Base-by-base conservation (phyloP, 2,797 vertebrate genomes). In the Fistularia commersonii region DNA sequence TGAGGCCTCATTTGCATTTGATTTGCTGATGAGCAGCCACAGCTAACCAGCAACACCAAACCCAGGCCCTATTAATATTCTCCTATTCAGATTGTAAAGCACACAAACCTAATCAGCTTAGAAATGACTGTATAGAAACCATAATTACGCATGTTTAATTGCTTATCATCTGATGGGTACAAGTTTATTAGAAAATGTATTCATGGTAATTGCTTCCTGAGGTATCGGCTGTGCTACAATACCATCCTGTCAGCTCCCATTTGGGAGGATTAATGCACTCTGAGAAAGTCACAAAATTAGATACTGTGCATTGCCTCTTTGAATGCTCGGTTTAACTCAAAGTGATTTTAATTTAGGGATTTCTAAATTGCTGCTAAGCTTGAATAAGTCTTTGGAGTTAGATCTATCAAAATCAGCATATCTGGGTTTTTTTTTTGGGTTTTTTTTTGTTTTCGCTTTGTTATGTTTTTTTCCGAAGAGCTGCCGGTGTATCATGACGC, bases 151-250 rank as follows among this genome's bases (percentile, higher is more conserved):
- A 77, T 82, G 70, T 87, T 90, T 89, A 90, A 90, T 89, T 88
- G 87, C 80, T 88, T 84, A 88, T 90, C 86, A 86, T 88, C 86
- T 82, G 81, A 90, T 83, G 84, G 72, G 83, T 84, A 86, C 82
- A 87, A 86, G 84, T 91, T 90, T 91, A 90, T 90, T 90, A 90
- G 87, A 87, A 87, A 87, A 87, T 83, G 76, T 83, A 85, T 84
- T 80, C 63, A 80, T 83, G 64, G 68, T 87, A 90, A 90, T 90
- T 89, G 84, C 89, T 85, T 89, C 81, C 87, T 76, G 81, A 82
- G 76, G 82, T 80, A 82, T 79, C 77, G 72, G 58, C 56, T 61
- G 68, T 52, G 73, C 81, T 71, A 73, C 81, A 68, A 54, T 62
- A 62, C 63, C 74, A 74, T 77, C 78, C 80, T 84, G 85, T 87